Evolutionary conservation across 2,888 invertebrate species (phyloP).

Genomic region (Hirtodrosophila trivittata): DNA sequence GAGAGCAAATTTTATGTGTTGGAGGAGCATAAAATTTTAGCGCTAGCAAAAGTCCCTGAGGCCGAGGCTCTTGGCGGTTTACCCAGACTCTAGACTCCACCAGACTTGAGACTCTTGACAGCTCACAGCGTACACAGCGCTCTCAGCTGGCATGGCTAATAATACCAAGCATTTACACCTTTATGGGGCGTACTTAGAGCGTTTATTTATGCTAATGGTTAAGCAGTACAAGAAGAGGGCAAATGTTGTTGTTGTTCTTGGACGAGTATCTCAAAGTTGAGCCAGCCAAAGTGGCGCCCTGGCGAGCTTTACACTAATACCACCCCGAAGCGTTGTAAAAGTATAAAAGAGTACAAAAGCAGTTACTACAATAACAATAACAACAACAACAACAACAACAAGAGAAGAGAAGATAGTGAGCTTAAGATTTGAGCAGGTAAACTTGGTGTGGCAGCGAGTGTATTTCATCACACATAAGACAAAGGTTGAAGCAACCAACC

Average conservation of each 20-base stretch:
- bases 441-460: conserved; percentile 32
- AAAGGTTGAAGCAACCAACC: conserved; percentile 53
- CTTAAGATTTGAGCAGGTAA: conserved; percentile 67
- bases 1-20: conserved; percentile 77
- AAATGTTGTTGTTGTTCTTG: conserved; percentile 17
- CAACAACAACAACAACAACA: conserved; percentile 11
- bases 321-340: conserved; percentile 80
- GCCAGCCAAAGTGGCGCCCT: conserved; percentile 50
- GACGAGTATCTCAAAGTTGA: conserved; percentile 49
- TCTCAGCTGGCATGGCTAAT: conserved; percentile 60
- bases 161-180: conserved; percentile 81
- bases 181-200: conserved; percentile 76
- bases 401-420: conserved; percentile 40
- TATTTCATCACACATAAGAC: conserved; percentile 72
- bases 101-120: too few relatives aligned
- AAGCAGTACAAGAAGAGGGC: conserved; percentile 28
- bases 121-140: conserved; percentile 1
- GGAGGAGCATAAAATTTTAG: conserved; percentile 76
- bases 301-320: conserved; percentile 75
- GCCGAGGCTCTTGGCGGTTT: conserved; percentile 56
- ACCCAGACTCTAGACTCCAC: too few relatives aligned
- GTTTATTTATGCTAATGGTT: conserved; percentile 81
- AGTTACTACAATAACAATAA: conserved; percentile 27
- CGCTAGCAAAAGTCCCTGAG: conserved; percentile 65
- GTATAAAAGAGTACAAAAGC: conserved; percentile 55